These are phyloP conservation scores for Neomorphus geoffroyi DNA, from an alignment of 2,797 vertebrate genomes.

Conservation along the genomic window DNA sequence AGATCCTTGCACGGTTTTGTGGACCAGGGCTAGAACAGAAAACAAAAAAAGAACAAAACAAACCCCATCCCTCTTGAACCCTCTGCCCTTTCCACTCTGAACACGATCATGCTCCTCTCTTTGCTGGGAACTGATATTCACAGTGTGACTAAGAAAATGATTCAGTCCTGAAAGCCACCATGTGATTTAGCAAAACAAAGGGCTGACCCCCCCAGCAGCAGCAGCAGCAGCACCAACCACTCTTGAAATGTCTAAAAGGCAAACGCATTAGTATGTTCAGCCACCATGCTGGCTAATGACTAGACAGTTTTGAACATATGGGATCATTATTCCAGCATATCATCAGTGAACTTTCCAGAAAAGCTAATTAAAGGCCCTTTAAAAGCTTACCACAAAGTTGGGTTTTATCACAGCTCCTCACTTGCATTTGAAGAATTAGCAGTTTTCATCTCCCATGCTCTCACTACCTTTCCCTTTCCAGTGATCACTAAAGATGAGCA, in stretches of 20 bases:
- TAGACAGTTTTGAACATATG: conserved; percentile 74
- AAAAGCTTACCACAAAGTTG: conserved; percentile 76
- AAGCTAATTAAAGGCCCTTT: conserved; percentile 78
- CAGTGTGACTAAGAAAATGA: conserved; percentile 57
- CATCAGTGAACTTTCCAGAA: conserved; percentile 79
- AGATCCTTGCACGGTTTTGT: not conserved
- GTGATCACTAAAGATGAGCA: conserved; percentile 62
- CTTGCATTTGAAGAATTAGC: conserved; percentile 68
- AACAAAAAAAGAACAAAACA: conserved; percentile 13
- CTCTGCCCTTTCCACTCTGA: not conserved
- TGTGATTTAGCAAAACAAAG: conserved; percentile 57
- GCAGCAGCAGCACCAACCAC: not conserved
- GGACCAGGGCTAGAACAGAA: conserved; percentile 9
- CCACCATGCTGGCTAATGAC: conserved; percentile 74
- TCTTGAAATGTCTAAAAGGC: conserved; percentile 70
- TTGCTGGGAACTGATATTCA: conserved; percentile 43
- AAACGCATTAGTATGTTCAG: conserved; percentile 74
- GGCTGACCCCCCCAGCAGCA: conserved; percentile 46
- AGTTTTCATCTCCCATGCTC: conserved; percentile 52
- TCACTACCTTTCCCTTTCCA: conserved; percentile 56
- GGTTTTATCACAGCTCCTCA: conserved; percentile 68
- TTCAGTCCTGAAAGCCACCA: conserved; percentile 12
- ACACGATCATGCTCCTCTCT: not conserved
- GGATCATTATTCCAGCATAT: conserved; percentile 77
- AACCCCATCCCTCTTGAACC: not conserved